Evolutionary conservation across 2,888 invertebrate species (phyloP).

Genomic region (Pherbina coryleti): DNA sequence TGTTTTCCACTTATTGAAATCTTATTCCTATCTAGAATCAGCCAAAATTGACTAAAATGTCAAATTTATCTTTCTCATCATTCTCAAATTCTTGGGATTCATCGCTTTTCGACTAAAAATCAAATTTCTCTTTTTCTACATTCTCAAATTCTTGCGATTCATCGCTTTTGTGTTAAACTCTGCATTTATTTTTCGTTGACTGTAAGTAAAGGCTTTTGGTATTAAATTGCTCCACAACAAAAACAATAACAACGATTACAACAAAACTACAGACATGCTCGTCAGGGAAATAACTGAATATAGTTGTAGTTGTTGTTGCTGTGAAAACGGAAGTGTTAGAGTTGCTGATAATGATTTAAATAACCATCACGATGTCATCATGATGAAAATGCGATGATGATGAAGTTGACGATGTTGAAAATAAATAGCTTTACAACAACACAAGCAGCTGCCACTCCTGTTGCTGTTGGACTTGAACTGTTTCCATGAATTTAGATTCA

Average conservation of each 20-base stretch:
- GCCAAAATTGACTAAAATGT: no score
- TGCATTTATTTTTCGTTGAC: no score
- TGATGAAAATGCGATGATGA: not conserved
- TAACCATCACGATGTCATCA: not conserved
- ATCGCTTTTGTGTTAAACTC: no score
- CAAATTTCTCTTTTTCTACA: no score
- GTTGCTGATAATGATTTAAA: constrained; percentile 18
- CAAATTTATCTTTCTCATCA: no score
- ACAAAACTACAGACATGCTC: not conserved
- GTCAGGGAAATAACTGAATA: not conserved
- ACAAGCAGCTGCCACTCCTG: not conserved
- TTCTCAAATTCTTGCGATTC: no score
- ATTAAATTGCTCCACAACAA: not conserved
- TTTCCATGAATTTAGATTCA: not conserved
- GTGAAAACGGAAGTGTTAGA: constrained; percentile 1
- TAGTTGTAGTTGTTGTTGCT: not conserved
- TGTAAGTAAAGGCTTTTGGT: no score
- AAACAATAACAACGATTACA: not conserved
- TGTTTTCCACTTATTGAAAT: no score
- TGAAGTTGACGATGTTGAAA: not conserved
- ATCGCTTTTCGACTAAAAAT: no score
- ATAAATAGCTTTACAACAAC: not conserved
- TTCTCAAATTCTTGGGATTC: no score
- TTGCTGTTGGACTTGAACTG: not conserved
- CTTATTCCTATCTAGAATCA: no score